Evolutionary conservation across 2,888 invertebrate species (phyloP).

Genomic region (Limnephilus auricula): DNA sequence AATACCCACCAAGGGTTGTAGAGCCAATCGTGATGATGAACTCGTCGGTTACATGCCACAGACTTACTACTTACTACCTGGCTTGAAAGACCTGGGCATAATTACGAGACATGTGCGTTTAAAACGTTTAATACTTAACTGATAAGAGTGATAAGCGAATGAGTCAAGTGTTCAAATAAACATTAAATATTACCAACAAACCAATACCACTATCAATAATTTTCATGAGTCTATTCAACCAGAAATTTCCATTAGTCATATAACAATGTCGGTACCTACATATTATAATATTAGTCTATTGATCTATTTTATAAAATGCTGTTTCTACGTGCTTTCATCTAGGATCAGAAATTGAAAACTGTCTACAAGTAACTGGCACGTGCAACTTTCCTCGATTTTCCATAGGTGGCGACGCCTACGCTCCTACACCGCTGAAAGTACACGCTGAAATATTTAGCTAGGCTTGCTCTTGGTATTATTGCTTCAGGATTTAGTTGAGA

Average conservation of each 20-base stretch:
- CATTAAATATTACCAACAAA: neutral
- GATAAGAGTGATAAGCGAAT: neutral
- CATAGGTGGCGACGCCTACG: slow-evolving; percentile 46
- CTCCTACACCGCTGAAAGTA: slow-evolving; percentile 14
- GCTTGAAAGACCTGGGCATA: too few species aligned
- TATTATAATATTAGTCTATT: neutral
- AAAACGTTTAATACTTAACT: neutral
- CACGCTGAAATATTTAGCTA: neutral
- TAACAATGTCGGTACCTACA: neutral
- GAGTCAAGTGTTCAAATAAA: neutral
- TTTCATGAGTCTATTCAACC: neutral
- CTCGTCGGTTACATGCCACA: too few species aligned
- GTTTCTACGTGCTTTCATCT: neutral
- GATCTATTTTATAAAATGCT: neutral
- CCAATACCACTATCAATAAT: neutral
- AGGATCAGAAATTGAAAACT: neutral
- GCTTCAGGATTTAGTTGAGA: slow-evolving; percentile 21
- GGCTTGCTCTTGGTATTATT: neutral
- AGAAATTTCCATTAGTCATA: neutral
- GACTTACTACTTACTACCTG: too few species aligned
- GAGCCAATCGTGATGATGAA: too few species aligned
- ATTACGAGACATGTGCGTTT: neutral
- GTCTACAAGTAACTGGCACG: neutral
- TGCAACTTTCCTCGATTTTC: neutral
- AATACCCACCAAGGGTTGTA: too few species aligned